Conservation (phyloP, 2,888 invertebrate species). For the Cepaea hortensis region DNA sequence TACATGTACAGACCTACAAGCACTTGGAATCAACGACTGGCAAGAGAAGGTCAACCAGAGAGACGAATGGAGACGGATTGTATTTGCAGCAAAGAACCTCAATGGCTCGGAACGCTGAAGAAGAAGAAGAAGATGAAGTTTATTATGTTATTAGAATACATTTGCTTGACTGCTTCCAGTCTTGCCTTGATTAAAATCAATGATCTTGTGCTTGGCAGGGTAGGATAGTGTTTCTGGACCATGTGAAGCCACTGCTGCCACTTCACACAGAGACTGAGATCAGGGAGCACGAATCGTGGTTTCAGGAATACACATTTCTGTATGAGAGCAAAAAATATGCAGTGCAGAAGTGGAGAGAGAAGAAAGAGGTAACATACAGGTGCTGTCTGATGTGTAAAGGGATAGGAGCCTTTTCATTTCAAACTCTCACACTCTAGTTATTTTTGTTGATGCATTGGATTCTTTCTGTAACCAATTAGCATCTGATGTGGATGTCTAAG, state of each 20-base stretch:
- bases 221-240: constrained; percentile 68
- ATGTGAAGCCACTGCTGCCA: constrained; percentile 68
- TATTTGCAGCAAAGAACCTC: no score
- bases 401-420: background rate
- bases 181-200: background rate
- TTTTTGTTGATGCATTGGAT: no score
- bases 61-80: no score
- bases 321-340: constrained; percentile 74
- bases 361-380: constrained; percentile 67
- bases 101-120: no score
- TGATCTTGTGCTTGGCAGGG: constrained; percentile 60
- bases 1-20: no score
- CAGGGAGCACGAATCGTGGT: constrained; percentile 74
- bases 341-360: constrained; percentile 73
- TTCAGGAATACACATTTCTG: constrained; percentile 70
- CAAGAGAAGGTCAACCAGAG: no score
- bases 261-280: constrained; percentile 73
- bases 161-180: background rate
- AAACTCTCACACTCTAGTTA: no score
- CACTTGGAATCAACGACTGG: no score
- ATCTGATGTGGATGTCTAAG: no score
- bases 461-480: no score
- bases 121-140: no score
- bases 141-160: background rate
- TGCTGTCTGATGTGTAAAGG: background rate